Percentiles rank a stretch among this genome's conserved stretches.
These are phyloP conservation scores for Drosophila infuscata DNA, from an alignment of 2,888 invertebrate genomes.

Conservation along the genomic window DNA sequence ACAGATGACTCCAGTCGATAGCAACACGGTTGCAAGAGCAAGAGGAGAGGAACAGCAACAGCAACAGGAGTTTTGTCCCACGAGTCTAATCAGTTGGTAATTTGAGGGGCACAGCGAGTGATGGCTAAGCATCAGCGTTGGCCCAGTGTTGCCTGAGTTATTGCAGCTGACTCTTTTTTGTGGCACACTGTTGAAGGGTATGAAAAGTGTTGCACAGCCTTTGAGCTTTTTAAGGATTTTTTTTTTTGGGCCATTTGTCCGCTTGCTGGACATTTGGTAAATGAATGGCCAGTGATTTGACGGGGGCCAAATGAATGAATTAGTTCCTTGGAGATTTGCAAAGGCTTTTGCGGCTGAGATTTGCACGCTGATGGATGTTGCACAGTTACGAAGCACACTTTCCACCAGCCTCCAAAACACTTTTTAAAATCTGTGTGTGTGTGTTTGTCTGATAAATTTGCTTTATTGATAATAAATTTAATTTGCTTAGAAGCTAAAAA, in stretches of 20 bases:
- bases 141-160: conserved; percentile 60
- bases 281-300: conserved; percentile 74
- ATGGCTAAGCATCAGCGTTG: conserved; percentile 65
- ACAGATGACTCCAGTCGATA: conserved; percentile 52
- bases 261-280: conserved; percentile 65
- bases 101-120: conserved; percentile 72
- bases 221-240: conserved; percentile 44
- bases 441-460: conserved; percentile 43
- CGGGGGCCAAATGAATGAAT: conserved; percentile 70
- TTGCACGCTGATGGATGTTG: conserved; percentile 59
- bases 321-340: conserved; percentile 72
- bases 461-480: conserved; percentile 68
- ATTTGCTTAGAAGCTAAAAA: conserved; percentile 50
- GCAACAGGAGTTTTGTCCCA: conserved; percentile 45
- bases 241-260: conserved; percentile 48
- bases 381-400: neutral
- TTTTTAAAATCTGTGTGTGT: neutral
- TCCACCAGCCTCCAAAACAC: conserved; percentile 1
- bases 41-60: conserved; percentile 13
- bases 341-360: conserved; percentile 41
- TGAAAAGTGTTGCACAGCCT: conserved; percentile 22
- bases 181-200: neutral
- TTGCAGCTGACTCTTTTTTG: conserved; percentile 66
- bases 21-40: neutral
- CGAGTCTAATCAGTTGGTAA: conserved; percentile 78